Percentiles rank a stretch among this genome's conserved stretches.
phyloP scores from a whole-genome alignment of 30 jellyfish, hydroid and myxozoan species.

The Chrysaora quinquecirrha region DNA sequence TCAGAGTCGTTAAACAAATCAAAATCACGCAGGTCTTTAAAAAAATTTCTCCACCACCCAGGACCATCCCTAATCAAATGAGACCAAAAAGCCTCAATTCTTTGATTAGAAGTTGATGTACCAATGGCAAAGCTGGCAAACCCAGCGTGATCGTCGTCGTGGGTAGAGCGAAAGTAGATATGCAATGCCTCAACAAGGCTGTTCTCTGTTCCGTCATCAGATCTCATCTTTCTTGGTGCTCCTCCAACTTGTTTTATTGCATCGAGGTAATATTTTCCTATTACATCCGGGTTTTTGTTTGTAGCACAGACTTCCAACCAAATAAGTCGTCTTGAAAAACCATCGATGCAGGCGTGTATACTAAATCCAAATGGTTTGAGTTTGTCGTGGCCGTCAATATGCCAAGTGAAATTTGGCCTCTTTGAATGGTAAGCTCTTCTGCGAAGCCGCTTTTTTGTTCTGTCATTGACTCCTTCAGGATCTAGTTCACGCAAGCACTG shows the following conservation, averaged over 20 bases:
- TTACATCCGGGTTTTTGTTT: conserved; percentile 42
- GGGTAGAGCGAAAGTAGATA: conserved; percentile 21
- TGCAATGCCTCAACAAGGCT: conserved; percentile 49
- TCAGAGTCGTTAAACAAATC: conserved; percentile 44
- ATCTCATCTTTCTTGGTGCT: conserved; percentile 34
- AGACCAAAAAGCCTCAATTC: conserved; percentile 77
- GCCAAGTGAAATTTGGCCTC: conserved; percentile 70
- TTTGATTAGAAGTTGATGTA: conserved; percentile 46
- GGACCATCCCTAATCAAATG: conserved; percentile 46
- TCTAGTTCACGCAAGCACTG: conserved; percentile 25
- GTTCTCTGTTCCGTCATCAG: conserved; percentile 76
- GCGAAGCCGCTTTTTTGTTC: conserved; percentile 25
- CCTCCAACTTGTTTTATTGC: conserved; percentile 45
- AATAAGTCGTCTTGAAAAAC: conserved; percentile 60
- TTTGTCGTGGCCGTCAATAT: conserved; percentile 65
- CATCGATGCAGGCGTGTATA: conserved; percentile 72
- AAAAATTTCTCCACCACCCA: conserved; percentile 78
- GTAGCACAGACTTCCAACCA: conserved; percentile 61
- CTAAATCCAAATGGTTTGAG: conserved; percentile 53
- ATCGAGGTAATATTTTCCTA: conserved; percentile 52
- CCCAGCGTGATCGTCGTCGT: conserved; percentile 20
- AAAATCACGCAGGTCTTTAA: conserved; percentile 48
- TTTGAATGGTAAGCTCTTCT: conserved; percentile 39
- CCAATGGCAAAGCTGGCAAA: conserved; percentile 13
- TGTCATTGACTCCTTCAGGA: conserved; percentile 49